Percentiles rank a stretch among this genome's conserved stretches.
phyloP scores from a whole-genome alignment of 2,888 invertebrate genomes.

The Oxyteleia sp. region DNA sequence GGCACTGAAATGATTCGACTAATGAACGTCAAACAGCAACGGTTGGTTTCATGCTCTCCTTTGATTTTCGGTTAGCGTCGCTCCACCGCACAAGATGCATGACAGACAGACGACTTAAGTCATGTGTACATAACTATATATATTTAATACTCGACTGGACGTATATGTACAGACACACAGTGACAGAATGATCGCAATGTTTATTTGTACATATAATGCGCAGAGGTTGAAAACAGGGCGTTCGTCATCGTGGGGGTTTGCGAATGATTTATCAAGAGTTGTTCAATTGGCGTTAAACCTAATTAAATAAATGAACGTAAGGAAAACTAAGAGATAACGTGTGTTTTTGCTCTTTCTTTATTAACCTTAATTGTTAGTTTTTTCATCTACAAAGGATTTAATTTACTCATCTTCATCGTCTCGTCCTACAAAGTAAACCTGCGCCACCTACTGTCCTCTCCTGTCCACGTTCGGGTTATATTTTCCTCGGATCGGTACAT shows the following conservation, averaged over 20 bases:
- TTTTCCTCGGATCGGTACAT: constrained; percentile 44
- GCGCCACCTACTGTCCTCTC: constrained; percentile 52
- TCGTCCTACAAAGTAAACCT: constrained; percentile 63
- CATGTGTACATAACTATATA: constrained; percentile 77
- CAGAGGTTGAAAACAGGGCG: constrained; percentile 83
- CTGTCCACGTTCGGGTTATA: constrained; percentile 58
- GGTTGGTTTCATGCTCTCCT: constrained; percentile 5
- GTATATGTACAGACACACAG: constrained; percentile 10
- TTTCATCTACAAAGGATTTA: constrained; percentile 72
- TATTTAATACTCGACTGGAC: constrained; percentile 71
- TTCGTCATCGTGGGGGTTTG: constrained; percentile 84
- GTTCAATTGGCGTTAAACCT: constrained; percentile 79
- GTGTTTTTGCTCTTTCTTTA: constrained; percentile 79
- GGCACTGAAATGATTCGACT: too few species aligned
- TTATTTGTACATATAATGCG: constrained; percentile 67
- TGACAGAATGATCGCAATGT: constrained; percentile 3
- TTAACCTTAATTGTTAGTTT: constrained; percentile 71
- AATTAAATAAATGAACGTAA: constrained; percentile 83
- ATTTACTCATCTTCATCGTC: constrained; percentile 51
- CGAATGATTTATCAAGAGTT: constrained; percentile 83
- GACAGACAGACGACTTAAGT: constrained; percentile 80
- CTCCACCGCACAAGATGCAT: constrained; percentile 73
- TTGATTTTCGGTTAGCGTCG: constrained; percentile 48
- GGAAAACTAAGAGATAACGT: constrained; percentile 83
- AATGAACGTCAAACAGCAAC: too few species aligned